Evolutionary conservation across 2,888 invertebrate species (phyloP), one percentile per base, ranked within the genome.

Genomic region (Tetragnatha montana): DNA sequence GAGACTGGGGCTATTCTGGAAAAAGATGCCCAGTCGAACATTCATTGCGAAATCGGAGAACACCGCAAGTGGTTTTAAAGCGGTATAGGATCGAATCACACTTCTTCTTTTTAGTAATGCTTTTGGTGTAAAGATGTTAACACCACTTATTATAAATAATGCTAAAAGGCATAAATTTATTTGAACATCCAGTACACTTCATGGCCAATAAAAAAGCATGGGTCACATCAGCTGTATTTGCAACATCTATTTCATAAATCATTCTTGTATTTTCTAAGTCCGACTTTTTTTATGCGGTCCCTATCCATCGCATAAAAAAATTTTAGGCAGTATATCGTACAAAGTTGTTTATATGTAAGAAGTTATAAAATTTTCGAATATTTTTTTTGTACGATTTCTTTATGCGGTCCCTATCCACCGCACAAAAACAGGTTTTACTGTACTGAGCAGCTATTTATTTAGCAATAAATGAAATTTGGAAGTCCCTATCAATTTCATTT

Each of bases 61-160:
- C 81, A 78, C 60, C 60, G 81, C 78, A 81, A 81, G 76, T 85
- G 86, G 78, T 69, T 81, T 89, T 81, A 89, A 81, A 89, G 89
- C 73, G 21, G 74, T 22, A 14, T 85, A 86, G 17, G 89, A 81
- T 85, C 8, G 69, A 76, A 14, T 81, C 10, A 89, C 89, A 85
- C n/a, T 51, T 86, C 7, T 19, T 85, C 73, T 86, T 86, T 86
- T 81, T 35, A 86, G 86, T 71, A 86, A 81, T 49, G 89, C 78
- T 21, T 86, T 73, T 47, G 82, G 74, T 47, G 86, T 17, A 14
- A 50, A 21, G n/a, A 81, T 86, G 76, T 73, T 89, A 76, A 89
- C 69, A 81, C 81, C 68, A 8, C 78, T 89, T 22, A 75, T 86
- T 6, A 50, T 86, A 76, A 81, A 81, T 73, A 68, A 19, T 3